Evolutionary conservation across 2,113 vertebrate species (phyloP), one percentile per base, ranked within the genome.

Genomic region (Callorhinus ursinus): DNA sequence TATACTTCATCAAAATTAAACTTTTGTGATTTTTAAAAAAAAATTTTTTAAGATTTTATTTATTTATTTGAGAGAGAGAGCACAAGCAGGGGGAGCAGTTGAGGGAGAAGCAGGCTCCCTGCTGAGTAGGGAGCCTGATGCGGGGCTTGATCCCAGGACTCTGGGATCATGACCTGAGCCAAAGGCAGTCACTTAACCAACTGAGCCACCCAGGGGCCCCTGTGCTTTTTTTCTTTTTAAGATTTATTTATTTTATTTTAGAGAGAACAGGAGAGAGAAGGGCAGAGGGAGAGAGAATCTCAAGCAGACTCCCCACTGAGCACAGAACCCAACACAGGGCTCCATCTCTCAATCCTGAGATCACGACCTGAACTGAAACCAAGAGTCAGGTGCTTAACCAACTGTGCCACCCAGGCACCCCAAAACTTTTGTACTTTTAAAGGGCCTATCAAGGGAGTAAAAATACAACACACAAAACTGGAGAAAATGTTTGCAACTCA

Each of bases 1-100:
- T 82, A 8, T 16, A 82, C 21, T 77, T 95, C 46, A 71, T 71
- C 55, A 96, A 92, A 95, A 72, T 79, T 33, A 82, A 63, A 74
- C 6, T 39, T 69, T 26, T 65, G 8, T 69, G 14, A 2, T 67
- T 67, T 67, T n/a, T 4, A 31, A 63, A 63, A 63, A 63, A 63
- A 63, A 6, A 0, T 0, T 18, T 69, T 69, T 18, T 1, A 4
- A 69, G 15, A 69, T 31, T 69, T 69, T 69, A 69, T 69, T 69
- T 67, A 67, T n/a, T 67, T 67, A n/a, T 67, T 67, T 67, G 33
- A n/a, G 15, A 69, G 65, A 67, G 31, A 69, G 33, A 69, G 65
- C 63, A 31, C 63, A 65, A 65, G 63, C 63, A n/a, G 33, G 3
- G 16, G 16, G 65, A n/a, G 33, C 26, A 19, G 7, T 16, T 19